Percentiles rank a stretch among this genome's conserved stretches.
These are phyloP conservation scores for Psilopogon haemacephalus DNA, from an alignment of 2,113 vertebrate genomes.

Conservation along the genomic window DNA sequence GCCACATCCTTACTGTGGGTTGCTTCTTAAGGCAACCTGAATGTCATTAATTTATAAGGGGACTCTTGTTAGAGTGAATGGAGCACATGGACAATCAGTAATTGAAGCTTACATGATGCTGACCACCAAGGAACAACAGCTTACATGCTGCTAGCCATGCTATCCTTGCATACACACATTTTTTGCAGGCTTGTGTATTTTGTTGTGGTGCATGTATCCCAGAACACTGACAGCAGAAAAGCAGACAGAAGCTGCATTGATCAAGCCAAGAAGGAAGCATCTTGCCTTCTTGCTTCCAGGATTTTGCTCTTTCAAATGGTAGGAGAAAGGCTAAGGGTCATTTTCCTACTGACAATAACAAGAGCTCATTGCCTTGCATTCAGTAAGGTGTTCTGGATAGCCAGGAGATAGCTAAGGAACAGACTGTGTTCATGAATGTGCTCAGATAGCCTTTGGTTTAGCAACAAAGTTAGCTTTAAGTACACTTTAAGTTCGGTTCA, in stretches of 20 bases:
- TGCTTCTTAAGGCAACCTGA: not conserved
- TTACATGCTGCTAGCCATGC: not conserved
- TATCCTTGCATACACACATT: not conserved
- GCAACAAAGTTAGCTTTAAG: not conserved
- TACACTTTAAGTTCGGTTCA: not conserved
- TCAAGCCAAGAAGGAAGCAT: not conserved
- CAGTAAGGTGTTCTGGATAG: not conserved
- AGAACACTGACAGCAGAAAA: not conserved
- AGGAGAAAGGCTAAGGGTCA: not conserved
- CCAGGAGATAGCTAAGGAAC: not conserved
- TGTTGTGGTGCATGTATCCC: fast-evolving
- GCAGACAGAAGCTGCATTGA: not conserved
- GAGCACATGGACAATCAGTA: too few relatives aligned
- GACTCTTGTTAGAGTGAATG: not conserved
- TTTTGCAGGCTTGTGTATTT: not conserved
- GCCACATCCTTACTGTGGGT: not conserved
- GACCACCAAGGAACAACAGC: not conserved
- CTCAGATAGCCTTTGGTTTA: not conserved
- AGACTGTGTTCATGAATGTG: not conserved
- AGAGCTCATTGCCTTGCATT: not conserved
- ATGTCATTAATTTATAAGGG: not conserved
- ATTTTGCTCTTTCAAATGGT: not conserved
- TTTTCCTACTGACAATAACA: not conserved
- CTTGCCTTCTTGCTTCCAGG: not conserved
- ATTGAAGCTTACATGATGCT: not conserved